A percentile compares a stretch with the other conserved stretches of the same genome.
phyloP scores from a whole-genome alignment of 2,113 vertebrate genomes.

The Strix aluco region DNA sequence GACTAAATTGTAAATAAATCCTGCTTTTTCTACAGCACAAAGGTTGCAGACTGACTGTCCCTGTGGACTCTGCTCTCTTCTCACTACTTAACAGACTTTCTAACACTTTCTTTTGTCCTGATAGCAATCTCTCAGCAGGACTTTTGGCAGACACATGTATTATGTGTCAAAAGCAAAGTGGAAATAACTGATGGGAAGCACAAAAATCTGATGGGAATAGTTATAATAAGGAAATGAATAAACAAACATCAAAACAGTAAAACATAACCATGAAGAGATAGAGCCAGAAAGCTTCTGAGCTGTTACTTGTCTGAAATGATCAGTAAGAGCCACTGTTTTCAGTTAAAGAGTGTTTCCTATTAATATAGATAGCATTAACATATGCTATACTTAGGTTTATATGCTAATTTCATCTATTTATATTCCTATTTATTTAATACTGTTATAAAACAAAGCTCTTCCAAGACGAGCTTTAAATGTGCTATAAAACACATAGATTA shows the following conservation, averaged over 20 bases:
- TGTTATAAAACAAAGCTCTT: not conserved
- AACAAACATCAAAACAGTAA: slow-evolving; percentile 16
- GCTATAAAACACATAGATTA: not conserved
- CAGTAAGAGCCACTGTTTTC: not conserved
- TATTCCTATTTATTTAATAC: not conserved
- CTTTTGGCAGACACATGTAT: slow-evolving; percentile 38
- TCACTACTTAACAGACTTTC: slow-evolving; percentile 39
- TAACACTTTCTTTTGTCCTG: slow-evolving; percentile 44
- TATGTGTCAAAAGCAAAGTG: slow-evolving; percentile 35
- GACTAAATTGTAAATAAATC: slow-evolving; percentile 44
- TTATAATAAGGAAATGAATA: slow-evolving; percentile 44
- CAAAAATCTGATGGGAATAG: slow-evolving; percentile 45
- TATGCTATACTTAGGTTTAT: not conserved
- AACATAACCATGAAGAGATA: not conserved
- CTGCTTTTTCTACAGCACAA: slow-evolving; percentile 31
- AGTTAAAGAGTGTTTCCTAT: not conserved
- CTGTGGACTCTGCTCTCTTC: not conserved
- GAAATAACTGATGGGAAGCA: slow-evolving; percentile 44
- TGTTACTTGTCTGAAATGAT: not conserved
- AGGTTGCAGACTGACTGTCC: slow-evolving; percentile 53
- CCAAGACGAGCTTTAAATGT: not conserved
- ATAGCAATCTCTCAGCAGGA: slow-evolving; percentile 40
- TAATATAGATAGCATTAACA: not conserved
- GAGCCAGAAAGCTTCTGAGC: not conserved
- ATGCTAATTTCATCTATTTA: not conserved